Conservation (phyloP, 2,797 vertebrate species). For the Siniperca undulata region DNA sequence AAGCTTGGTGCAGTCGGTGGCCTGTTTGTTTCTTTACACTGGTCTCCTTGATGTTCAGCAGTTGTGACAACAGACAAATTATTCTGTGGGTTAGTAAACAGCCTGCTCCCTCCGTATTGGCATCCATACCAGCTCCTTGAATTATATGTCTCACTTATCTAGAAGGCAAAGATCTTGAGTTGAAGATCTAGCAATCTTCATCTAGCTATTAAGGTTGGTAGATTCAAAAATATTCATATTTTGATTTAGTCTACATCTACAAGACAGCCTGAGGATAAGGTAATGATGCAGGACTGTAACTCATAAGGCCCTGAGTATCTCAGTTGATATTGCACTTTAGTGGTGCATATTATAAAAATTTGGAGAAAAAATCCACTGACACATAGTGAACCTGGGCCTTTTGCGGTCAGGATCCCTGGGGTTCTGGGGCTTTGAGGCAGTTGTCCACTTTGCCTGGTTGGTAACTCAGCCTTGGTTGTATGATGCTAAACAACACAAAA, state of each 20-base stretch:
- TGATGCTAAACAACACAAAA: background rate
- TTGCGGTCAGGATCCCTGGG: background rate
- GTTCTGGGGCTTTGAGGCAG: background rate
- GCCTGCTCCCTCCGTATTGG: background rate
- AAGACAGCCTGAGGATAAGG: background rate
- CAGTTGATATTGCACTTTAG: background rate
- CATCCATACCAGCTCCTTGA: background rate
- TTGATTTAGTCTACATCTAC: background rate
- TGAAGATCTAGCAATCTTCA: background rate
- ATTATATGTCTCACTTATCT: too few species aligned
- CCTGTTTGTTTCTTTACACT: background rate
- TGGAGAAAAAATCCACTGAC: background rate
- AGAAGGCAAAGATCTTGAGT: background rate
- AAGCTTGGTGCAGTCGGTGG: background rate
- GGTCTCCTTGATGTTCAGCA: background rate
- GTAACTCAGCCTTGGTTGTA: background rate
- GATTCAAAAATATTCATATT: background rate
- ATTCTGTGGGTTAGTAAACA: background rate
- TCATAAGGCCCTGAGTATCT: background rate
- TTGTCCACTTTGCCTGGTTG: too few species aligned
- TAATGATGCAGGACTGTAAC: background rate
- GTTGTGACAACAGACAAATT: background rate
- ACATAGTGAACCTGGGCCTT: background rate
- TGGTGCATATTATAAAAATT: background rate
- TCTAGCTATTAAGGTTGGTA: background rate